Conservation (phyloP, 2,888 invertebrate genomes). For the Carpatolechia fugitivella region DNA sequence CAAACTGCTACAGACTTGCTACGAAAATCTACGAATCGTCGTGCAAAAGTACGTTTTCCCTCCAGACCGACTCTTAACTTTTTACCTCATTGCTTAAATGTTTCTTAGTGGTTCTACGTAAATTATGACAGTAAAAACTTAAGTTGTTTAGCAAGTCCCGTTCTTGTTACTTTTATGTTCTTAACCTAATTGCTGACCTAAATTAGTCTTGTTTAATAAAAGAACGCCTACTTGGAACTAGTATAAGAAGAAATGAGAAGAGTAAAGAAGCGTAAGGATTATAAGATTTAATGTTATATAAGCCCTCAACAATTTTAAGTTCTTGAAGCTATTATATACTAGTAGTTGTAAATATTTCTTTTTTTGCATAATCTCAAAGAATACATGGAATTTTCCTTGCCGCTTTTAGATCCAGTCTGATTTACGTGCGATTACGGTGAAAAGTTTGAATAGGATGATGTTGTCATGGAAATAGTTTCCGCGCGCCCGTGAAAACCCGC, state of each 20-base stretch:
- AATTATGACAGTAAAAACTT: constrained; percentile 11
- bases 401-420: not conserved
- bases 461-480: constrained; percentile 8
- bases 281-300: no score
- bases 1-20: constrained; percentile 20
- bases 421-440: not conserved
- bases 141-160: not conserved
- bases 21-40: not conserved
- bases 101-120: not conserved
- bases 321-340: no score
- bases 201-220: not conserved
- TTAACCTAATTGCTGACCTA: not conserved
- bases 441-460: not conserved
- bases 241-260: no score
- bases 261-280: no score
- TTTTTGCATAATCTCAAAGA: no score
- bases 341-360: no score
- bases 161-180: constrained; percentile 28
- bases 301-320: no score
- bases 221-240: not conserved
- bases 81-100: constrained; percentile 4
- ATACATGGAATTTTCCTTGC: no score
- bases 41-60: not conserved
- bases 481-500: constrained; percentile 22
- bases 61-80: constrained; percentile 2